Base-by-base conservation (phyloP, 2,888 invertebrate genomes). In the Heteromurus nitidus region DNA sequence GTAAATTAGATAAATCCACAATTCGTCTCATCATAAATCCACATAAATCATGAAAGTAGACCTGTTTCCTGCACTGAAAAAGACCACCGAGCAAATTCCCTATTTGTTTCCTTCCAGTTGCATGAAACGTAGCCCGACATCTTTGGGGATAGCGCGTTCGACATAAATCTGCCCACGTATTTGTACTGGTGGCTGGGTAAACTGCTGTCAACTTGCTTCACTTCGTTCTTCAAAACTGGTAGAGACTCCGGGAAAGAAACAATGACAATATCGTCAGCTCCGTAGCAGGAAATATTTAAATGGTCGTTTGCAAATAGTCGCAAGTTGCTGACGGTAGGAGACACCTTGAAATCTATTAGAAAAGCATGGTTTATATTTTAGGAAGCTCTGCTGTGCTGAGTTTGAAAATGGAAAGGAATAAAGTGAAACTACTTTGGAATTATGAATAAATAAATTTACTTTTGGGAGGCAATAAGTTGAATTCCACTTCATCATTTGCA, bases 1-100 rank as follows among this genome's bases (percentile, higher is more conserved):
- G n/a, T n/a, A n/a, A n/a, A n/a, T n/a, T n/a, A n/a, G n/a, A n/a
- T n/a, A n/a, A n/a, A n/a, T n/a, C n/a, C n/a, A n/a, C n/a, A n/a
- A n/a, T n/a, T n/a, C n/a, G n/a, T n/a, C n/a, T n/a, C n/a, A n/a
- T n/a, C n/a, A n/a, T n/a, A n/a, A n/a, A n/a, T n/a, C n/a, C n/a
- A n/a, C n/a, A n/a, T n/a, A n/a, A n/a, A n/a, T n/a, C n/a, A n/a
- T n/a, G n/a, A n/a, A n/a, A n/a, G n/a, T n/a, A n/a, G 44, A 69
- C 77, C 77, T 50, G 58, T 31, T 9, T 69, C n/a, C 9, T 11
- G n/a, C 2, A 79, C 79, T 7, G 62, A 36, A 55, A 79, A 79
- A 7, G 44, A n/a, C 80, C 80, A 80, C n/a, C 13, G 2, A 11
- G 67, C 72, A 73, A 80, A 80, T 13, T 55, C 11, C 20, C 7